Evolutionary conservation across 2,113 vertebrate species (phyloP).

Genomic region (Regulus satrapa): DNA sequence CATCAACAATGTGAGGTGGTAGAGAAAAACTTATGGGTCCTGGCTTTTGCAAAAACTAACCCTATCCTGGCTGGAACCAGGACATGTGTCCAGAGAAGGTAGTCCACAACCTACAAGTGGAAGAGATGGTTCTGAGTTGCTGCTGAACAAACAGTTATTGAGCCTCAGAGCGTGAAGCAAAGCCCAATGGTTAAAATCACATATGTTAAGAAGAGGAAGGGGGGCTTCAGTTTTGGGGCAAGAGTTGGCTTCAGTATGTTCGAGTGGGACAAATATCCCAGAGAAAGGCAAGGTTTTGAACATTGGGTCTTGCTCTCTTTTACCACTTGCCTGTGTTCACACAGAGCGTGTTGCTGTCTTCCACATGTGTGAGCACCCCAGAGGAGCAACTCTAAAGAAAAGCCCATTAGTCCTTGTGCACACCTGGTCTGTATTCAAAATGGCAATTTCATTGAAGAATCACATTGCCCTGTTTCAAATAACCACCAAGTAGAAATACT

Average conservation of each 20-base stretch:
- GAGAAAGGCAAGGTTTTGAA: neutral
- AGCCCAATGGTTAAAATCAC: neutral
- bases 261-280: neutral
- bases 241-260: neutral
- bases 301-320: accelerated
- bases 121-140: neutral
- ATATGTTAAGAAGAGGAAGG: neutral
- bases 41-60: neutral
- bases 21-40: neutral
- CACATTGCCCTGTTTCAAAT: neutral
- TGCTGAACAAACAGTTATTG: neutral
- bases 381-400: neutral
- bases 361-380: neutral
- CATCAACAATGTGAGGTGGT: neutral
- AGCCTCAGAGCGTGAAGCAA: neutral
- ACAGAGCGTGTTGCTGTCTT: neutral
- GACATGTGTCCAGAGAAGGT: neutral
- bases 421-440: neutral
- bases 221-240: neutral
- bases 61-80: neutral
- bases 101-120: neutral
- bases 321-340: neutral
- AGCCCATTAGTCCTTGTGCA: neutral
- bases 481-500: neutral
- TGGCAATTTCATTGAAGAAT: neutral